Conservation (phyloP, 2,797 vertebrate genomes). For the Coregonus suidteri region DNA sequence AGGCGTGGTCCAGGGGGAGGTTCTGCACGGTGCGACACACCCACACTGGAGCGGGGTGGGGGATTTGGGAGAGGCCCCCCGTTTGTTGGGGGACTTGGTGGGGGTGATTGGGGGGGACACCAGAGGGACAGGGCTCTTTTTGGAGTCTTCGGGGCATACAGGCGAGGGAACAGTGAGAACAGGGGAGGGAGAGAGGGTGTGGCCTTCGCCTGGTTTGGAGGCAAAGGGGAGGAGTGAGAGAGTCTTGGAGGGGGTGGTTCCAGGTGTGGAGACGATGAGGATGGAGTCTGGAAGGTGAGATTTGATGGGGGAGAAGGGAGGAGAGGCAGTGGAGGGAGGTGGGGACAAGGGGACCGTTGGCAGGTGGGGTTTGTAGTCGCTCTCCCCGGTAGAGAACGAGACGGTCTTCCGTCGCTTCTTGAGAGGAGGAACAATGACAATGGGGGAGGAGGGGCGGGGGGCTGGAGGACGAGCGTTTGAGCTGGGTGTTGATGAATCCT, state of each 20-base stretch:
- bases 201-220: conserved; percentile 71
- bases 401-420: conserved; percentile 92
- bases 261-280: conserved; percentile 29
- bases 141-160: neutral
- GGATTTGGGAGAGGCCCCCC: conserved; percentile 60
- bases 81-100: conserved; percentile 64
- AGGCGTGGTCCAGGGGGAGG: conserved; percentile 88
- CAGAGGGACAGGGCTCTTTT: conserved; percentile 46
- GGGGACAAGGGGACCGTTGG: conserved; percentile 40
- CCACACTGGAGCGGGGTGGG: conserved; percentile 43
- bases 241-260: conserved; percentile 49
- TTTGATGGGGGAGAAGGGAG: conserved; percentile 53
- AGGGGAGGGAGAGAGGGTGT: conserved; percentile 56
- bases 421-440: conserved; percentile 85
- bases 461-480: conserved; percentile 50
- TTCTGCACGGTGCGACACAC: conserved; percentile 88
- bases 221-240: conserved; percentile 75
- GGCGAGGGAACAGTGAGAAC: conserved; percentile 71
- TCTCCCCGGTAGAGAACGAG: conserved; percentile 83
- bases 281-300: conserved; percentile 57
- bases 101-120: conserved; percentile 50
- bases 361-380: conserved; percentile 60
- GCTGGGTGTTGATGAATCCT: conserved; percentile 22
- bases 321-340: conserved; percentile 46
- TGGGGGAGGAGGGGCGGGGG: conserved; percentile 81